These are phyloP conservation scores for Pseudopipra pipra DNA, from an alignment of 2,113 vertebrate genomes.

Conservation along the genomic window DNA sequence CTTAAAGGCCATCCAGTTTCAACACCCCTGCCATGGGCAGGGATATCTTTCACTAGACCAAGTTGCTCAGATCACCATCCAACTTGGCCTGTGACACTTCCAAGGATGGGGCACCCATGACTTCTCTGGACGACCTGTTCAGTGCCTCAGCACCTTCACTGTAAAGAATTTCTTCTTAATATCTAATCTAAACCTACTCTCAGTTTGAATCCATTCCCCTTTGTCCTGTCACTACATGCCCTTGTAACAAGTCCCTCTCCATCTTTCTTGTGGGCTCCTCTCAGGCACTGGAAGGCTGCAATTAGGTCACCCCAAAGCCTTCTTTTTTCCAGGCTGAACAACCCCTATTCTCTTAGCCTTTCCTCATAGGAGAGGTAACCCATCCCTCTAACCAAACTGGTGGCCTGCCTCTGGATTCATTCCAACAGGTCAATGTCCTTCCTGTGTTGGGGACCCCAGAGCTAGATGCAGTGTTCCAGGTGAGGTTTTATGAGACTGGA, in stretches of 20 bases:
- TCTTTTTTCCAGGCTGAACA: background rate
- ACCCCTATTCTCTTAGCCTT: background rate
- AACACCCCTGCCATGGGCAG: background rate
- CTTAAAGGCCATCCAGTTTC: background rate
- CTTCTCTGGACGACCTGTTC: background rate
- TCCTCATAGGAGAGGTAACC: accelerated
- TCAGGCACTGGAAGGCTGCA: too few relatives aligned
- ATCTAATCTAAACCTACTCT: background rate
- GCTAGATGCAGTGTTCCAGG: background rate
- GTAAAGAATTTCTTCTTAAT: background rate
- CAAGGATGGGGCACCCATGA: background rate
- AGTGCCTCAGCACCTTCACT: background rate
- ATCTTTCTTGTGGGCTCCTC: background rate
- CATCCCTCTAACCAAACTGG: background rate
- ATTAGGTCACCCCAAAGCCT: background rate
- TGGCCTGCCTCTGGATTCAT: background rate
- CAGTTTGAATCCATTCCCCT: background rate
- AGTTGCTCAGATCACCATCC: background rate
- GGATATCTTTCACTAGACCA: background rate
- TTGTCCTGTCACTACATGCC: background rate
- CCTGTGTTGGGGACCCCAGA: background rate
- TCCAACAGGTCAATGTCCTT: background rate
- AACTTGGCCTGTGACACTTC: background rate
- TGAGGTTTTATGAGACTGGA: background rate
- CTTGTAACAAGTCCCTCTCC: background rate